These are phyloP conservation scores for Hippopotamus amphibius DNA, from an alignment of 2,113 vertebrate genomes.

Conservation along the genomic window DNA sequence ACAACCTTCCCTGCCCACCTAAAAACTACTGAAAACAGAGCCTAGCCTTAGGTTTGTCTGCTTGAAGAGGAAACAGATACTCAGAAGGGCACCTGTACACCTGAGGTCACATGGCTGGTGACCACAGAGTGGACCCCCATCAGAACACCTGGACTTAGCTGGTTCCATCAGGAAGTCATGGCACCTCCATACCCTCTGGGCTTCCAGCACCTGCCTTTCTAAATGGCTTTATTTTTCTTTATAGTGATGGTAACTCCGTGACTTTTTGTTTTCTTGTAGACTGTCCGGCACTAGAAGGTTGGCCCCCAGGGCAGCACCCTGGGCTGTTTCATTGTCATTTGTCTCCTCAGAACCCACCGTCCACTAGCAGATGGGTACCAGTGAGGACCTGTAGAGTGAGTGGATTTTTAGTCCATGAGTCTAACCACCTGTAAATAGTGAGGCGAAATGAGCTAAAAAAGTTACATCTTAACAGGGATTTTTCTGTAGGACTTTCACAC, in stretches of 20 bases:
- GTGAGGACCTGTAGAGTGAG: neutral
- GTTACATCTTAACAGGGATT: neutral
- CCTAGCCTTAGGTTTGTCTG: neutral
- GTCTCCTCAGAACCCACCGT: neutral
- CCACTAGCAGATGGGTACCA: neutral
- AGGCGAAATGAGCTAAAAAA: neutral
- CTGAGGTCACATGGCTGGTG: neutral
- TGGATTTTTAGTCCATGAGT: neutral
- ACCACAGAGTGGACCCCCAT: neutral
- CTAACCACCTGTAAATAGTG: neutral
- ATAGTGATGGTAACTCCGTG: neutral
- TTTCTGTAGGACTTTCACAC: neutral
- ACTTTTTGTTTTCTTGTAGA: neutral
- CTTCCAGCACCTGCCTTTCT: neutral
- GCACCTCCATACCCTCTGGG: neutral
- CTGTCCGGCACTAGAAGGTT: neutral
- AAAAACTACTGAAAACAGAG: neutral
- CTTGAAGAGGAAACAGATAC: neutral
- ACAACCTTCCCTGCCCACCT: neutral
- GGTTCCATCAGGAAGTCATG: neutral
- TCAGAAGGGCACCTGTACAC: neutral
- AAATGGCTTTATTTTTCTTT: neutral
- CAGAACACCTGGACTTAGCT: neutral
- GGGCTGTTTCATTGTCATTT: neutral
- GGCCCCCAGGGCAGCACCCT: neutral